These are phyloP conservation scores for Catocala sponsa DNA, from an alignment of 2,888 invertebrate species.

Conservation along the genomic window DNA sequence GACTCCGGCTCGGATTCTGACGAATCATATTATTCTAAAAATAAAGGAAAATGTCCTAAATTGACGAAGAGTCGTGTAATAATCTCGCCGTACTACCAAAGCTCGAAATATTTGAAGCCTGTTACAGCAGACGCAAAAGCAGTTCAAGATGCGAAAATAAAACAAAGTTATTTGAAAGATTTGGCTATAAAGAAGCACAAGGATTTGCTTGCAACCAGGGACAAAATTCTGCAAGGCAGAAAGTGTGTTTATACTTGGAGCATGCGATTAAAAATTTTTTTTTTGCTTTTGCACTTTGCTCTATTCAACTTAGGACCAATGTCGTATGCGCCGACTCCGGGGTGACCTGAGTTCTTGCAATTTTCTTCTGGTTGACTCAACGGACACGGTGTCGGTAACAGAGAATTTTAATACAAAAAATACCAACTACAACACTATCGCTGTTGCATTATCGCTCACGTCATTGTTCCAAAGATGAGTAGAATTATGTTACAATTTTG, in stretches of 20 bases:
- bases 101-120: slow-evolving; percentile 74
- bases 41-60: slow-evolving; percentile 75
- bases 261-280: slow-evolving; percentile 6
- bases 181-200: slow-evolving; percentile 87
- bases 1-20: slow-evolving; percentile 61
- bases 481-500: too few species aligned
- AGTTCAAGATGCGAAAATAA: slow-evolving; percentile 69
- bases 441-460: too few species aligned
- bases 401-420: too few species aligned
- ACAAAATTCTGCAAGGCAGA: slow-evolving; percentile 88
- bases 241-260: slow-evolving; percentile 77
- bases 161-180: slow-evolving; percentile 77
- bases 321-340: too few species aligned
- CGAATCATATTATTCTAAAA: slow-evolving; percentile 63
- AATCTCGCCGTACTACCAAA: slow-evolving; percentile 78
- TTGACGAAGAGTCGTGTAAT: slow-evolving; percentile 73
- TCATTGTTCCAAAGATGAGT: too few species aligned
- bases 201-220: slow-evolving; percentile 84
- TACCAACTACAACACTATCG: too few species aligned
- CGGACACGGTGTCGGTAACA: too few species aligned
- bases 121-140: slow-evolving; percentile 52
- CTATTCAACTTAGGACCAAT: background rate
- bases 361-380: too few species aligned
- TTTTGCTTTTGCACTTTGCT: background rate
- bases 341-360: too few species aligned